These are phyloP conservation scores for Eublepharis macularius DNA, from an alignment of 2,113 vertebrate genomes.

Conservation along the genomic window DNA sequence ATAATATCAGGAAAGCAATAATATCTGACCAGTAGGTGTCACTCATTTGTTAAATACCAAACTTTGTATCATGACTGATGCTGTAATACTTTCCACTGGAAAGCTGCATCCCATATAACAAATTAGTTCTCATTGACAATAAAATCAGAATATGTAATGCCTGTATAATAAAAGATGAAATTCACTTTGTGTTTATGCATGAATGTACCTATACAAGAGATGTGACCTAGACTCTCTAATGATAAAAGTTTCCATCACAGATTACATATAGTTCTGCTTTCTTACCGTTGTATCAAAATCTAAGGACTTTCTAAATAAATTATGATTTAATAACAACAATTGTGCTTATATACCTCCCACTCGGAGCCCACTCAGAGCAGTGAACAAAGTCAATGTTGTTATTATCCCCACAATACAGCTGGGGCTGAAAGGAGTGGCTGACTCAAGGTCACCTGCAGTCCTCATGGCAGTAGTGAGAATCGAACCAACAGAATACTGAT, in stretches of 20 bases:
- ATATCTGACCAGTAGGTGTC: not conserved
- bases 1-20: conserved; percentile 1
- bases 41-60: conserved; percentile 10
- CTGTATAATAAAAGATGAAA: not conserved
- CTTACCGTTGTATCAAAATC: not conserved
- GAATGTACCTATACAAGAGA: not conserved
- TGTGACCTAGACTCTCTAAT: not conserved
- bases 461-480: too few species aligned
- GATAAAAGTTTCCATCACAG: not conserved
- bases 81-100: not conserved
- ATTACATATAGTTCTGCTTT: not conserved
- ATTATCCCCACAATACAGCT: too few species aligned
- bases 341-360: too few species aligned
- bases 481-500: too few species aligned
- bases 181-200: not conserved
- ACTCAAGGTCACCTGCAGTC: too few species aligned
- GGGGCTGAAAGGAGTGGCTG: too few species aligned
- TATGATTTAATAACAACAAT: too few species aligned
- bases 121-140: not conserved
- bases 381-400: too few species aligned
- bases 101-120: not conserved
- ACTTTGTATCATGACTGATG: not conserved
- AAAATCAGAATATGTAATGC: not conserved
- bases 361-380: too few species aligned
- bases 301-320: not conserved